phyloP scores from a whole-genome alignment of 2,113 vertebrate genomes.

The Stegastes partitus region DNA sequence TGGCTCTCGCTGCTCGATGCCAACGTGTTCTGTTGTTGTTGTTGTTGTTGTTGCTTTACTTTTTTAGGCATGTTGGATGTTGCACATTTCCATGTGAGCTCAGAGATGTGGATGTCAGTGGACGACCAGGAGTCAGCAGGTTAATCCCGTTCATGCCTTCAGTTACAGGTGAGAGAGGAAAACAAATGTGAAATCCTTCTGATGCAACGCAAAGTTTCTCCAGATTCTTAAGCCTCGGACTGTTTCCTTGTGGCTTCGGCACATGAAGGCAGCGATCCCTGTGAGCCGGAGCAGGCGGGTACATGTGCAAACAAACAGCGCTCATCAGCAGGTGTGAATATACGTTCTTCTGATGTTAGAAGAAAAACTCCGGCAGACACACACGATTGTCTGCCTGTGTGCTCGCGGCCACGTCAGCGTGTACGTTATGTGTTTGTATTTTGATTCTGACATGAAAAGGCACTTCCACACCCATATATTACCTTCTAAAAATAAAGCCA shows the following conservation, averaged over 20 bases:
- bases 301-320: conserved; percentile 42
- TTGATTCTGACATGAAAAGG: conserved; percentile 89
- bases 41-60: no score
- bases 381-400: conserved; percentile 37
- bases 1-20: not conserved
- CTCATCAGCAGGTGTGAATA: conserved; percentile 64
- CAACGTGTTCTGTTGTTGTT: not conserved
- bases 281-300: conserved; percentile 12
- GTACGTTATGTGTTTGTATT: conserved; percentile 80
- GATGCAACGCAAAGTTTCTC: conserved; percentile 25
- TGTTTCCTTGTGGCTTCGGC: not conserved
- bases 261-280: conserved; percentile 22
- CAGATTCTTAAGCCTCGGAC: not conserved
- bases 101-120: conserved; percentile 30
- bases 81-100: conserved; percentile 15
- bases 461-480: conserved; percentile 88
- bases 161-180: conserved; percentile 29
- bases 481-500: conserved; percentile 91
- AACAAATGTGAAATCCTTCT: conserved; percentile 16
- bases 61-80: not conserved
- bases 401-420: conserved; percentile 57
- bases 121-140: conserved; percentile 23
- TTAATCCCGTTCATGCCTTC: conserved; percentile 47
- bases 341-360: conserved; percentile 47
- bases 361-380: conserved; percentile 35